Base-by-base conservation (phyloP, 2,888 invertebrate species). In the Spodoptera picta region DNA sequence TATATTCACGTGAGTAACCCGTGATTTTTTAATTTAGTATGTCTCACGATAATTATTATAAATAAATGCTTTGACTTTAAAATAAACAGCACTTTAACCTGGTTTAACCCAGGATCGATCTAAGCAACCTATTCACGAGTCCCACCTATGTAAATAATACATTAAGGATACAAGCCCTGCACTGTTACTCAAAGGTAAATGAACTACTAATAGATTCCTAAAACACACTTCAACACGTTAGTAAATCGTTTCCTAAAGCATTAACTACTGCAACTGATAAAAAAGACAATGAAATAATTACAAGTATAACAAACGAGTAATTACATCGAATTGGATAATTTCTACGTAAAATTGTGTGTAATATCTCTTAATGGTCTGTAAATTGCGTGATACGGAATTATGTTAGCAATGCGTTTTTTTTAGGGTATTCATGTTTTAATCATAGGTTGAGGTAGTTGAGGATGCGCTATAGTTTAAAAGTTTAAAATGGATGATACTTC, bases 281-380 rank as follows among this genome's bases (percentile, higher is more conserved):
- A 63, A 61, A 51, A 53, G 59, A 61, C 36, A 36, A 58, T 43
- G 64, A 5, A 55, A 73, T 65, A 73, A 58, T 75, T 69, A 68
- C 52, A 79, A 72, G 36, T 67, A 62, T 48, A 58, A 19, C 61
- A 46, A 19, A 19, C 10, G 47, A 10, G 54, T 52, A 70, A 79
- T 69, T 66, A 54, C 48, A 68, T 51, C 7, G 70, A 72, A 80
- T 79, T 77, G 80, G 65, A 65, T 80, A 72, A 79, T 66, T 60
- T 50, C 45, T 36, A 36, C 36, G 5, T 61, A n/a, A 58, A 71
- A 80, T 74, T 71, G 65, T 44, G 52, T 41, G 60, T 65, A 60
- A 70, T 60, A 55, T 47, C 31, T 12, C 36, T 51, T 69, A 73
- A 69, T 61, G 49, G 65, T 19, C 14, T 23, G 10, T 24, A 60